A percentile compares a stretch with the other conserved stretches of the same genome.
These are phyloP conservation scores for Mus spicilegus DNA, from an alignment of 2,113 vertebrate genomes.

Conservation along the genomic window DNA sequence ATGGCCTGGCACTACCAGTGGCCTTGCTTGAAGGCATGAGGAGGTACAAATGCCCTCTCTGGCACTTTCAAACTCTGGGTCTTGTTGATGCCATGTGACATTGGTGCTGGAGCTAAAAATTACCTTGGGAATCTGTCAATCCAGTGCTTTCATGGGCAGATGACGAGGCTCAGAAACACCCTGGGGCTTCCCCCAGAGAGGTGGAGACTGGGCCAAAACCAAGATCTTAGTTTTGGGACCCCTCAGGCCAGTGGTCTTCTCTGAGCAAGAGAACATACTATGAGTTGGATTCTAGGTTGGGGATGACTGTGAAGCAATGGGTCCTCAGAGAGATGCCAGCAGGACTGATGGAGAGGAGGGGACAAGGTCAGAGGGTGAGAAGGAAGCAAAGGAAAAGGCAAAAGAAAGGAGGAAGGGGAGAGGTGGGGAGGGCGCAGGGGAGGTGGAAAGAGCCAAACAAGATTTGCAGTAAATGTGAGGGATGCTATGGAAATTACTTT, in stretches of 20 bases:
- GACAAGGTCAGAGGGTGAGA: neutral
- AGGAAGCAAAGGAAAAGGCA: neutral
- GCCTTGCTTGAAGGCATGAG: neutral
- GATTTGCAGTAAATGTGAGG: neutral
- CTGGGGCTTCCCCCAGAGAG: neutral
- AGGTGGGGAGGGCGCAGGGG: neutral
- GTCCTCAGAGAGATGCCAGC: no score
- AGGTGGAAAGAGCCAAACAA: neutral
- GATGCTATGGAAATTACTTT: slow-evolving; percentile 62
- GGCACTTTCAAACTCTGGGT: neutral
- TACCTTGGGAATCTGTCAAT: neutral
- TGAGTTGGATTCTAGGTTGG: neutral
- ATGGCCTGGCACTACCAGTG: no score
- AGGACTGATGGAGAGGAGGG: neutral
- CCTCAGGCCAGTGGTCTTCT: neutral
- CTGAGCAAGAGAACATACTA: neutral
- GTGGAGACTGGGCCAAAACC: neutral
- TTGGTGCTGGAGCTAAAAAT: neutral
- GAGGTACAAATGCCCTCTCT: neutral
- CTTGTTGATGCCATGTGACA: neutral
- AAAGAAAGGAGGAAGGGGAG: neutral
- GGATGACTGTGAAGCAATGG: neutral
- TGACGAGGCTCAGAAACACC: neutral
- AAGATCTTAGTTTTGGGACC: neutral
- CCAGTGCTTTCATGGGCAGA: neutral